Evolutionary conservation across 2,113 vertebrate genomes (phyloP), one percentile per base, ranked within the genome.

Genomic region (Cephalopholis sonnerati): DNA sequence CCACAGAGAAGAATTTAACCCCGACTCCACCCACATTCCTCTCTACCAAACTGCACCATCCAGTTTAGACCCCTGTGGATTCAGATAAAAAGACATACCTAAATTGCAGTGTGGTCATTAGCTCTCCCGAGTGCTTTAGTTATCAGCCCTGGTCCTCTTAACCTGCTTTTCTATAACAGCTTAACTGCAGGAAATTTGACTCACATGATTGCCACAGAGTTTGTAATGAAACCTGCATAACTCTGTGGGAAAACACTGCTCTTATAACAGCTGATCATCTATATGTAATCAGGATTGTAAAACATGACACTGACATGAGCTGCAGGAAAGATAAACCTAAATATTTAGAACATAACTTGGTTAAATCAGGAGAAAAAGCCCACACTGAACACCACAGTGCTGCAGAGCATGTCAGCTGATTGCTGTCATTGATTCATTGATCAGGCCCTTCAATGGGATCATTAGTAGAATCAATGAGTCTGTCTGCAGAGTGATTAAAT

Each of bases 11-110:
- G 44, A 75, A 82, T 75, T 64, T 79, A 44, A 58, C 13, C 25
- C n/a, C 48, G 39, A 57, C 75, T 44, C 69, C 74, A 65, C 57
- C 74, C 70, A 74, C 79, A 86, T 82, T 86, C 74, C 63, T 68
- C 32, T 61, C 59, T 48, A 32, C 32, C 72, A 64, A 41, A 76
- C 65, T 15, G 54, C 24, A 50, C 11, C 83, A 72, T 67, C 27
- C 17, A 8, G 22, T 20, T 1, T 29, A 8, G 36, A 73, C 44
- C 20, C 46, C 22, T 29, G 12, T 25, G 25, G 9, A 12, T 12
- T 44, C 7, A 57, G 39, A 17, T 18, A 29, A 53, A 29, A 59
- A 51, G 0, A 64, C 10, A 3, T 20, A 24, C 20, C 18, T 61
- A 48, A 61, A 62, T 53, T 63, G 18, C 48, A 63, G 7, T 13